These are phyloP conservation scores for Lucifuga dentata DNA, from an alignment of 2,113 vertebrate species.

Conservation along the genomic window DNA sequence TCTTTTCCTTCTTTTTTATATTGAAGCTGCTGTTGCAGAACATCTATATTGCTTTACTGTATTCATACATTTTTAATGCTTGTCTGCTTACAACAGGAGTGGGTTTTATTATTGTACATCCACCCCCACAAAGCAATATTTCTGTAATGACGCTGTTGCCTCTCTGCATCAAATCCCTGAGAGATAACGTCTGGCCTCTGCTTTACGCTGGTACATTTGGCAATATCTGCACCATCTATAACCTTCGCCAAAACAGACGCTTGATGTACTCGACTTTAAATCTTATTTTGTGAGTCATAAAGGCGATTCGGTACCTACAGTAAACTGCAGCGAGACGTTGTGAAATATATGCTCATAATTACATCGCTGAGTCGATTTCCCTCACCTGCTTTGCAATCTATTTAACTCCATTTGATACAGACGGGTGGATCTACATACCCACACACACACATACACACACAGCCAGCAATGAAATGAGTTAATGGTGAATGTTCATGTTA, in stretches of 20 bases:
- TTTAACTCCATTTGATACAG: constrained; percentile 55
- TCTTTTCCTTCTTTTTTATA: not conserved
- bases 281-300: constrained; percentile 12
- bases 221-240: constrained; percentile 9
- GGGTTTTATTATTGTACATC: constrained; percentile 59
- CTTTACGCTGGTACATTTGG: constrained; percentile 37
- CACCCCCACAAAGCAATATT: constrained; percentile 55
- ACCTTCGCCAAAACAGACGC: constrained; percentile 25
- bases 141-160: constrained; percentile 39
- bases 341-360: constrained; percentile 29
- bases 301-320: not conserved
- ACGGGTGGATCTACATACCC: constrained; percentile 55
- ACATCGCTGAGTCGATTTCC: constrained; percentile 28
- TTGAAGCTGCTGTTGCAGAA: constrained; percentile 21
- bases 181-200: constrained; percentile 38
- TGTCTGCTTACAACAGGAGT: constrained; percentile 46
- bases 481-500: constrained; percentile 56
- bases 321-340: not conserved
- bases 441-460: constrained; percentile 2
- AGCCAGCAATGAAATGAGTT: constrained; percentile 34
- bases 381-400: constrained; percentile 23
- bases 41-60: constrained; percentile 23
- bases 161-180: constrained; percentile 52
- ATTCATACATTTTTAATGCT: constrained; percentile 39
- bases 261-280: constrained; percentile 12